Evolutionary conservation across 2,888 invertebrate genomes (phyloP).

Genomic region (Melanargia galathea): DNA sequence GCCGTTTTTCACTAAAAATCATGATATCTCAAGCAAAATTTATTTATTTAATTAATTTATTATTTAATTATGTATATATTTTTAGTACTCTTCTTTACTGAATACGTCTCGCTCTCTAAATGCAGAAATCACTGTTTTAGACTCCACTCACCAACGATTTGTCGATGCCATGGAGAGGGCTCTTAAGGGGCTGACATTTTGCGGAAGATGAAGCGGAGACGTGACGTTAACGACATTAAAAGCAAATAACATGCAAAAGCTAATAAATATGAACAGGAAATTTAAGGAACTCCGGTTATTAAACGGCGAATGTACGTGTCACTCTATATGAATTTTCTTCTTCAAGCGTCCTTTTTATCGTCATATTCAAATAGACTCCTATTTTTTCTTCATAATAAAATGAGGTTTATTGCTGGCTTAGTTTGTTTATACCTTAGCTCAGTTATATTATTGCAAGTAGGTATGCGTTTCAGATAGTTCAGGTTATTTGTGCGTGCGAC

Average conservation of each 20-base stretch:
- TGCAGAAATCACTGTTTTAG: too few relatives aligned
- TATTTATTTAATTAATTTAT: too few relatives aligned
- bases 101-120: too few relatives aligned
- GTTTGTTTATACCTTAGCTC: background rate
- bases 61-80: too few relatives aligned
- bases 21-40: too few relatives aligned
- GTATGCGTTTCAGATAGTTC: too few relatives aligned
- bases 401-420: background rate
- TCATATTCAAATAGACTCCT: background rate
- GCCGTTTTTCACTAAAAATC: too few relatives aligned
- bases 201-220: conserved; percentile 11
- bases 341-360: background rate
- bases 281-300: conserved; percentile 17
- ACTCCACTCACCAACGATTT: too few relatives aligned
- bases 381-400: background rate
- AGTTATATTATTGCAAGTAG: too few relatives aligned
- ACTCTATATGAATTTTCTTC: background rate
- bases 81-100: too few relatives aligned
- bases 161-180: too few relatives aligned
- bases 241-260: conserved; percentile 15
- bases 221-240: conserved; percentile 17
- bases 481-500: too few relatives aligned
- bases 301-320: conserved; percentile 16
- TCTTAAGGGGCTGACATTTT: background rate
- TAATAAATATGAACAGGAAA: conserved; percentile 15